Evolutionary conservation across 2,113 vertebrate species (phyloP), one percentile per base, ranked within the genome.

Genomic region (Gavialis gangeticus): DNA sequence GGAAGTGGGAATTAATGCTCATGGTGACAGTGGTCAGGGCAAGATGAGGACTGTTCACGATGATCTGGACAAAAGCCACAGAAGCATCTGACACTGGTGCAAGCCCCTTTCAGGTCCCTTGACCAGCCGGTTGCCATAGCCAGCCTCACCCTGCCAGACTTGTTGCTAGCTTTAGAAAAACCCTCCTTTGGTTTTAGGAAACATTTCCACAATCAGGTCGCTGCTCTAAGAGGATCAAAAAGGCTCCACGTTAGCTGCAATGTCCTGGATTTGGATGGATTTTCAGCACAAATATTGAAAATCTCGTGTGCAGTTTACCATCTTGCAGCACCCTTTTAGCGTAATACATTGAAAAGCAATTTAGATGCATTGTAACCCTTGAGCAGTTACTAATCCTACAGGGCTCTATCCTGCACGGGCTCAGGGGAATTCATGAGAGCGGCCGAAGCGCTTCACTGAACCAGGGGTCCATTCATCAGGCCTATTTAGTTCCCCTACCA

Each of bases 201-300:
- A 83, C 71, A 56, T 90, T 95, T 75, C 59, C 30, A 67, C 88
- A 93, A 85, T 95, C 88, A 84, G 94, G 91, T 91, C 91, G 90
- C 75, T 82, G 95, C 84, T 21, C 76, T 96, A 95, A 93, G 95
- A 94, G 94, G 96, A 95, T 96, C 90, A 95, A 91, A 60, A 17
- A 81, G 57, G 60, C 90, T 89, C 93, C 91, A 75, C 0, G n/a
- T 64, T 93, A 90, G 88, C 88, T 93, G 82, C 93, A 77, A 92
- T 94, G 95, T 94, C 69, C 88, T 94, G 90, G 71, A 54, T 95
- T 91, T 94, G 77, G 79, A 84, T 79, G 95, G 79, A 82, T 96
- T 95, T 94, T 95, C 77, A 89, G 87, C 85, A 85, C 67, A 82
- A 84, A 85, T 94, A 93, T 89, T 1, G 0, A 87, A 84, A 91